Percentiles rank a stretch among this genome's conserved stretches.
Evolutionary conservation across 1,140 invertebrate genomes (phyloP).

Genomic region (Aphis gossypii): DNA sequence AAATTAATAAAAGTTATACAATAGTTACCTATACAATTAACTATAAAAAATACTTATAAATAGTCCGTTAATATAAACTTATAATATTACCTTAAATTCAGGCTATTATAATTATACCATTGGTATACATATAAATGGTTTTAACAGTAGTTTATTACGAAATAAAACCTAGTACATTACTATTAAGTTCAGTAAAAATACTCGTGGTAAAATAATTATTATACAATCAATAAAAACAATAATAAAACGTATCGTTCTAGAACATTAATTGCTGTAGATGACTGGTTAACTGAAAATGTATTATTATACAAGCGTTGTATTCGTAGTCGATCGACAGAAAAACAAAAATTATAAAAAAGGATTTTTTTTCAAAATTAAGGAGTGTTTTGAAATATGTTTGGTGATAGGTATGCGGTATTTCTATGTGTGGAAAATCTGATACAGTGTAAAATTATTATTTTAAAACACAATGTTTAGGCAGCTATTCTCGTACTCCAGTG

Average conservation of each 20-base stretch:
- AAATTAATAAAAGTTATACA: not conserved
- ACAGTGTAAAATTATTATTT: not conserved
- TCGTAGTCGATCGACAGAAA: not conserved
- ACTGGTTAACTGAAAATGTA: not conserved
- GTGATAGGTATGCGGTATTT: not conserved
- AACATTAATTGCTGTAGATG: not conserved
- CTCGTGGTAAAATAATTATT: not conserved
- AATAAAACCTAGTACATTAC: not conserved
- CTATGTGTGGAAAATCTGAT: not conserved
- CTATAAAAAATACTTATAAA: not conserved
- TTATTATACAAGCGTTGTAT: not conserved
- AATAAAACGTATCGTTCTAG: not conserved
- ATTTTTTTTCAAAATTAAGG: not conserved
- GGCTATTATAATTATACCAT: not conserved
- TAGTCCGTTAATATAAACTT: not conserved
- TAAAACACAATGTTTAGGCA: not conserved
- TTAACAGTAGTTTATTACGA: not conserved
- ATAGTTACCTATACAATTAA: not conserved
- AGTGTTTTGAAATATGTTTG: not conserved
- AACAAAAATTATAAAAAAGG: not conserved
- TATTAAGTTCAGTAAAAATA: not conserved
- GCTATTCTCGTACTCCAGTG: not conserved
- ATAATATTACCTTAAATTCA: not conserved
- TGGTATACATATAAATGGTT: not conserved
- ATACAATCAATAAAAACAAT: conserved; percentile 9